Percentiles rank a stretch among this genome's conserved stretches.
Conservation (phyloP, 1,140 invertebrate species). For the Ridgeia piscesae region DNA sequence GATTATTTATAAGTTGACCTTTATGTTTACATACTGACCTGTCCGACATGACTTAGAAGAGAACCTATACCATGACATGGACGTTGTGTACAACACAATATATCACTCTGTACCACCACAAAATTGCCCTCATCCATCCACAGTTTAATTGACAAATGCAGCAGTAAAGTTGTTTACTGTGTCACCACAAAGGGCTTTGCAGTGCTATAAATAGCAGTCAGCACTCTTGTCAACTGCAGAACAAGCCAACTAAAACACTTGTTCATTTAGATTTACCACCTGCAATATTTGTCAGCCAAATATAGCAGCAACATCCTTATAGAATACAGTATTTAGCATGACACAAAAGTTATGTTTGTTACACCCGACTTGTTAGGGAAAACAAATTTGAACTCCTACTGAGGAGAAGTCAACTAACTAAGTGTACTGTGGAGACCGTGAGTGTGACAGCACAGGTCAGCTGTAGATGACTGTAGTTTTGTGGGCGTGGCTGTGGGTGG, state of each 20-base stretch:
- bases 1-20: too few species aligned
- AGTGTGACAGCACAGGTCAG: too few species aligned
- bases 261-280: neutral
- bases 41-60: too few species aligned
- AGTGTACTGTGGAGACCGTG: too few species aligned
- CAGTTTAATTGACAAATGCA: neutral
- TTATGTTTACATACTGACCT: too few species aligned
- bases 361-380: neutral
- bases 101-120: neutral
- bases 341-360: neutral
- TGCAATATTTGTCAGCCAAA: neutral
- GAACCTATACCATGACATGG: too few species aligned
- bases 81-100: too few species aligned
- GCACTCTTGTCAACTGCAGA: neutral
- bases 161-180: neutral
- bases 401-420: too few species aligned
- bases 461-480: too few species aligned
- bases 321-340: neutral
- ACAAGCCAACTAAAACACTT: neutral
- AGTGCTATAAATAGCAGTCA: neutral
- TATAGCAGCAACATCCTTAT: neutral
- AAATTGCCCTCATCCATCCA: neutral
- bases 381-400: neutral
- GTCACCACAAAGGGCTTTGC: neutral
- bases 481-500: too few species aligned